Base-by-base conservation (phyloP, 64 coral and sea anemone genomes). In the Montipora efflorescens region DNA sequence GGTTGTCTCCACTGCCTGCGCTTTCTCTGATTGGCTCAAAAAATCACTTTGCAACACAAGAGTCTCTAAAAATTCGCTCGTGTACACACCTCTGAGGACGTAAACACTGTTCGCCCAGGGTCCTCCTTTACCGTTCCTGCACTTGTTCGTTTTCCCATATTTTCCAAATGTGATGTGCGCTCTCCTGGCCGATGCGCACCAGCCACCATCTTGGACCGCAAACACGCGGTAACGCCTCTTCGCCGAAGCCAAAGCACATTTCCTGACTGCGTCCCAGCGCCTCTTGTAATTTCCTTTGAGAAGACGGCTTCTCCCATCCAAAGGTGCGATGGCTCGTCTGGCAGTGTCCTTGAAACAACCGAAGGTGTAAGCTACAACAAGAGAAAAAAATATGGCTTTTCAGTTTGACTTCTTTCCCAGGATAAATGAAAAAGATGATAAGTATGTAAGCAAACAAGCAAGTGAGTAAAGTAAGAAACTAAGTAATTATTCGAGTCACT, bases 31-130 rank as follows among this genome's bases (percentile, higher is more conserved):
- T 64, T 64, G 14, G 61, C 61, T 64, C 14, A 1, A 64, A 15
- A 64, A 64, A 64, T 19, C 2, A 64, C 52, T 55, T 55, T 55
- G 10, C 52, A 55, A 0, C 14, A 15, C 61, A 64, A 18, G 9
- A 64, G 61, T 64, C 61, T 64, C 8, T 16, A 14, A 64, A 64
- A 16, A 64, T 11, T 15, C 61, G 61, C 14, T 64, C 61, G 20
- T 15, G 14, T 71, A 71, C 68, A n/a, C 0, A 86, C 82, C 82
- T 86, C 82, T 86, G 5, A 86, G 46, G 10, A 86, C 66, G 57
- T 93, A 93, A 44, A 93, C 91, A 55, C 77, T 75, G 51, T 93
- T 93, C 0, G 82, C 91, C 74, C 74, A 93, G 49, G 83, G 83
- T 59, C 91, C 91, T 79, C 91, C 91, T 48, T 88, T 87, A 44